These are phyloP conservation scores for Etheostoma cragini DNA, from an alignment of 2,113 vertebrate genomes.

Conservation along the genomic window DNA sequence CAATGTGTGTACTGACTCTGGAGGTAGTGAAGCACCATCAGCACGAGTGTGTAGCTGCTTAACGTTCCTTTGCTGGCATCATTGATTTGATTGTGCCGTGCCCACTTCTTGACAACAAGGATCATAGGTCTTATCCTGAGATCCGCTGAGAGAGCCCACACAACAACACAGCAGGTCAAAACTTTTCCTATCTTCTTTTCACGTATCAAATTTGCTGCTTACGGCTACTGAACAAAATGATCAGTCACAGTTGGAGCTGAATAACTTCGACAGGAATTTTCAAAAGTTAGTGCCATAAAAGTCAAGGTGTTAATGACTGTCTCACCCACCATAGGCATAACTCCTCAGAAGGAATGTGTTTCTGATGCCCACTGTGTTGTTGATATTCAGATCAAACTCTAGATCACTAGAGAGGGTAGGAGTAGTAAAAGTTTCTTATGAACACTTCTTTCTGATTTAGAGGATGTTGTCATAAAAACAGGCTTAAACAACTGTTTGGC, in stretches of 20 bases:
- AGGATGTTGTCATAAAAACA: not conserved
- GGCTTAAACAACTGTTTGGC: not conserved
- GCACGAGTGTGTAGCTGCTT: conserved; percentile 95
- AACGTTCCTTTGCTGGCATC: conserved; percentile 97
- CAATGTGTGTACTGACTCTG: conserved; percentile 91
- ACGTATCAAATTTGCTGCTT: not conserved
- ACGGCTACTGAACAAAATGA: not conserved
- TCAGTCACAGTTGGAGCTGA: not conserved
- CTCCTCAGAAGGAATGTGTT: conserved; percentile 97
- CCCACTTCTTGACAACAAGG: conserved; percentile 96
- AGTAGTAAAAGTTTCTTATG: conserved; percentile 7
- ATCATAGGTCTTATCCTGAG: conserved; percentile 92
- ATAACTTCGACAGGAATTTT: not conserved
- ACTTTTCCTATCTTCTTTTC: not conserved
- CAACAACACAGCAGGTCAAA: conserved; percentile 13
- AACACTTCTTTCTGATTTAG: not conserved
- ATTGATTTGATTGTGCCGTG: conserved; percentile 90
- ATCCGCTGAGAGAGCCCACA: conserved; percentile 86
- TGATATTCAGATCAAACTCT: conserved; percentile 98
- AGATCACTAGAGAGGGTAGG: conserved; percentile 83
- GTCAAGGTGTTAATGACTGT: not conserved
- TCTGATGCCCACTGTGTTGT: conserved; percentile 97
- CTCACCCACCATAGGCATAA: conserved; percentile 92
- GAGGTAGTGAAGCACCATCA: conserved; percentile 98
- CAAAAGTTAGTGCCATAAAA: not conserved